Base-by-base conservation (phyloP, 1,140 invertebrate genomes). In the Cherax quadricarinatus region DNA sequence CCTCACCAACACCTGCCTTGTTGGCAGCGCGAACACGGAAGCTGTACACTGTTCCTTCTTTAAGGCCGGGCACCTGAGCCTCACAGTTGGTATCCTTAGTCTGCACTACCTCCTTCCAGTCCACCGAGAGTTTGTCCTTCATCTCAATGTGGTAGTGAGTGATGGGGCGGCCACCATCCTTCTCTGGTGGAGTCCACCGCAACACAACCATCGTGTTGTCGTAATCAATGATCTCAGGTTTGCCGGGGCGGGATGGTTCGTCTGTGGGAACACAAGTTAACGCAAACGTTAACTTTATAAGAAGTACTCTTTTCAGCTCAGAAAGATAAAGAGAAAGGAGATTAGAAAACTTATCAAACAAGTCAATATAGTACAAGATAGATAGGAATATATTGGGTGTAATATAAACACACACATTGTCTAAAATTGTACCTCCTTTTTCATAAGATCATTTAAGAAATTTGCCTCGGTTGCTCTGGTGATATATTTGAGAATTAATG, bases 61-160 rank as follows among this genome's bases (percentile, higher is more conserved):
- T 99, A 0, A 99, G 96, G 9, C 97, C 98, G 94, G 97, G 97
- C 1, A 99, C 97, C 94, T 97, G 97, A 78, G 96, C 97, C 95
- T 98, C 97, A 0, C 97, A 97, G 88, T 96, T 97, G 16, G 96
- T 96, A 93, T 98, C 97, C 79, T 96, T 95, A 0, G 98, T 98
- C 94, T 98, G 98, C 1, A 96, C 95, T 16, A 98, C 97, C 96
- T 99, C 98, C 51, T 96, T 96, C 98, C 98, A 99, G 88, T 98
- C 98, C 7, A 93, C 21, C 18, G 97, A 30, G 97, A 96, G 94
- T 96, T 99, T 99, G 94, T 99, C 98, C 95, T 99, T 99, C 96
- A 98, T 98, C 96, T 99, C 99, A 81, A 99, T 96, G 48, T 98
- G 96, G 94, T 99, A 99, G 94, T 98, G 98, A 82, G 97, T 97